A percentile compares a stretch with the other conserved stretches of the same genome.
Conservation (phyloP, 1,140 invertebrate genomes). For the Neotoxoptera formosana region DNA sequence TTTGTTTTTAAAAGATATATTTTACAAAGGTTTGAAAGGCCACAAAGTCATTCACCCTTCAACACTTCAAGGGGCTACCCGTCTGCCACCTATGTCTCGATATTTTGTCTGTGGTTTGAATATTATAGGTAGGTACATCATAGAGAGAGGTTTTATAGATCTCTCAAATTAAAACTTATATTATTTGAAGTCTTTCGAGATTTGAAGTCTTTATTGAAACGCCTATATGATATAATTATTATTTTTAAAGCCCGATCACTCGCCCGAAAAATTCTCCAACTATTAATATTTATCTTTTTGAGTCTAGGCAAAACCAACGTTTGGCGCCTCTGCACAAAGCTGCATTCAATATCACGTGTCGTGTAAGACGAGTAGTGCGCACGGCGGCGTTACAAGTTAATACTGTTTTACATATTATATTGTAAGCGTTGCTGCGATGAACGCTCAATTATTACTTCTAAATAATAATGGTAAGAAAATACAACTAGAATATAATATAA, state of each 20-base stretch:
- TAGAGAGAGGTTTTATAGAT: not conserved
- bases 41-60: not conserved
- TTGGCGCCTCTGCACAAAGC: not conserved
- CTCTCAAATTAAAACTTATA: not conserved
- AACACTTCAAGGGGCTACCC: not conserved
- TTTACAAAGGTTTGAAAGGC: not conserved
- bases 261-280: too few relatives aligned
- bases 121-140: not conserved
- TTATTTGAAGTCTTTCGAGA: not conserved
- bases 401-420: too few relatives aligned
- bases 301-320: too few relatives aligned
- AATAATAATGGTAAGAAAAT: not conserved
- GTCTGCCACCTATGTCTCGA: not conserved
- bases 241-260: too few relatives aligned
- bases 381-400: too few relatives aligned
- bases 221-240: too few relatives aligned
- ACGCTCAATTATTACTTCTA: not conserved
- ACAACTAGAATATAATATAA: not conserved
- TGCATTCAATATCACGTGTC: not conserved
- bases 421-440: not conserved
- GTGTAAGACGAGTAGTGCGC: constrained; percentile 38
- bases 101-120: not conserved
- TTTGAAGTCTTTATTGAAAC: too few relatives aligned
- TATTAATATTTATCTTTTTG: too few relatives aligned
- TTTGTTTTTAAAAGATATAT: too few relatives aligned